phyloP scores from a whole-genome alignment of 2,888 invertebrate genomes.

The Hirudinaria manillensis region DNA sequence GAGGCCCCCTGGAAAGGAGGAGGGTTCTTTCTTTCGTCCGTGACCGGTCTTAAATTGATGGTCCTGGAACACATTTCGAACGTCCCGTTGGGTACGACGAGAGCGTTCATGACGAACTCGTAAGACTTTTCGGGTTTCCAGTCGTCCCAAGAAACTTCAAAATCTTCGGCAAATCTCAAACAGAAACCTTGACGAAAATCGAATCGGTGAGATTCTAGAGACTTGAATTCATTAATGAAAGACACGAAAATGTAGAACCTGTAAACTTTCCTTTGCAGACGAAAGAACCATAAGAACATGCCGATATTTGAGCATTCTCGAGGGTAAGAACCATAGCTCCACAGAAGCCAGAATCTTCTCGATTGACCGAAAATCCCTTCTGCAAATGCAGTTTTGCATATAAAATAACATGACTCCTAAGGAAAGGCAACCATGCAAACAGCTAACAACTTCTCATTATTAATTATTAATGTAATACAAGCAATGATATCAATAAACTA shows the following conservation, averaged over 20 bases:
- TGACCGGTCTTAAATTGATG: conserved; percentile 61
- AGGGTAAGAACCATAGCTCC: conserved; percentile 85
- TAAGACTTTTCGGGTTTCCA: conserved; percentile 78
- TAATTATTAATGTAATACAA: not conserved
- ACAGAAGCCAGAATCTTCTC: conserved; percentile 54
- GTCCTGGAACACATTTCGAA: conserved; percentile 94
- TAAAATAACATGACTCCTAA: not conserved
- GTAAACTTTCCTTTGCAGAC: conserved; percentile 74
- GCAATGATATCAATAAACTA: not conserved
- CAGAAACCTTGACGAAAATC: conserved; percentile 55
- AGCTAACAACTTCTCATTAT: not conserved
- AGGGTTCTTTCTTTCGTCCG: not conserved
- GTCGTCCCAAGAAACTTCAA: conserved; percentile 89
- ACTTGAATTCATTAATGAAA: not conserved
- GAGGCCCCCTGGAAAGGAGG: not conserved
- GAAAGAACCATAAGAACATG: conserved; percentile 88
- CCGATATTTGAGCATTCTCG: conserved; percentile 89
- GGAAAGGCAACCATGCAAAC: not conserved
- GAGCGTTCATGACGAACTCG: conserved; percentile 58
- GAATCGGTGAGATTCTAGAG: too few relatives aligned
- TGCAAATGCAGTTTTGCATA: not conserved
- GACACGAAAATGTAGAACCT: conserved; percentile 43
- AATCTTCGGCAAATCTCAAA: conserved; percentile 90
- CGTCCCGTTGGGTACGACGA: conserved; percentile 96
- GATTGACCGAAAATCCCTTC: conserved; percentile 18